These are phyloP conservation scores for Coilia nasus DNA, from an alignment of 2,797 vertebrate species.

Conservation along the genomic window DNA sequence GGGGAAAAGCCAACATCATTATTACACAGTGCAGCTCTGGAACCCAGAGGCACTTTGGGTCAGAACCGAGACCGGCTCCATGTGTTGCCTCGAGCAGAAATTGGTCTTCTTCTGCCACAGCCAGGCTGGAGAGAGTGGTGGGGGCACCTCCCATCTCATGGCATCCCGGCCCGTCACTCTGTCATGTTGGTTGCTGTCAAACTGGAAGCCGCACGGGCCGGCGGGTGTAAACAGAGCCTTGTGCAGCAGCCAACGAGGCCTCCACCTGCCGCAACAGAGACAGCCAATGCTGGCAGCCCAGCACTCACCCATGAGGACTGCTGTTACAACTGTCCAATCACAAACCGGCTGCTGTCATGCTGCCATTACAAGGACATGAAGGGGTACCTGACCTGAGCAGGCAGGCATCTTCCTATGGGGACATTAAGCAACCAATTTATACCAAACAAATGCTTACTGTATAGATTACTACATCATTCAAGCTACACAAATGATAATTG, in stretches of 20 bases:
- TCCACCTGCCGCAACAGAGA: not conserved
- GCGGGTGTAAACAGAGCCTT: not conserved
- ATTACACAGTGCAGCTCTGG: not conserved
- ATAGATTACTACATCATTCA: not conserved
- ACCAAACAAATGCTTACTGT: not conserved
- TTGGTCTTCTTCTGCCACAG: not conserved
- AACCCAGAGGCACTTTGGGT: not conserved
- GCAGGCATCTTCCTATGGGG: not conserved
- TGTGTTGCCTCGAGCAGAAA: constrained; percentile 1
- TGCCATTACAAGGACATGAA: not conserved
- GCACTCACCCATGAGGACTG: too few relatives aligned
- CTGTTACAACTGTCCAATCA: not conserved
- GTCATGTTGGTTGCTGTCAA: not conserved
- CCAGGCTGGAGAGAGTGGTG: not conserved
- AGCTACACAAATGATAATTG: not conserved
- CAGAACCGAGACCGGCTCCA: not conserved
- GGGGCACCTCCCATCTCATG: too few relatives aligned
- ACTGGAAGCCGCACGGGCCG: not conserved
- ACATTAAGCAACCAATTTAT: not conserved
- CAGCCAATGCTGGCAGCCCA: not conserved
- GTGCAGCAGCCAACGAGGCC: not conserved
- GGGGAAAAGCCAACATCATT: not conserved
- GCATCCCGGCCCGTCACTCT: not conserved
- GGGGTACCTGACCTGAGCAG: not conserved
- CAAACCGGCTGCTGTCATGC: not conserved